These are phyloP conservation scores for Monopterus albus DNA, from an alignment of 2,113 vertebrate species.

Conservation along the genomic window DNA sequence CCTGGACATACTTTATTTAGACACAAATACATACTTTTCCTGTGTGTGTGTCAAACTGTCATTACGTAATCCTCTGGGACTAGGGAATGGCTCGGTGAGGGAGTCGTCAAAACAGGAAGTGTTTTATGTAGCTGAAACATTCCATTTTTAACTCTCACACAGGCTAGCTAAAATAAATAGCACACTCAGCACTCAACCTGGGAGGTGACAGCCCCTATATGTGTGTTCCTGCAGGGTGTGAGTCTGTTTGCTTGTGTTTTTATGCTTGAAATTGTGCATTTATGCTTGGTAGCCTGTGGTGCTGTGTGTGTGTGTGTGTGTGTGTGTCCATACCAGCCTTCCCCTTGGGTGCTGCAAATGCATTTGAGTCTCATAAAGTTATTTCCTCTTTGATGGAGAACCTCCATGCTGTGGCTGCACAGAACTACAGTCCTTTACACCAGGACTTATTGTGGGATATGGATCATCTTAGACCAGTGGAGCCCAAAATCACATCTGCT, in stretches of 20 bases:
- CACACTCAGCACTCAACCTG: constrained; percentile 40
- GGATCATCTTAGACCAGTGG: not conserved
- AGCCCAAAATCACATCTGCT: constrained; percentile 1
- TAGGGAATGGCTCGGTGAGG: constrained; percentile 49
- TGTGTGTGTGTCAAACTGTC: constrained; percentile 45
- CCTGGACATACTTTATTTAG: constrained; percentile 12
- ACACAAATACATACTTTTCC: constrained; percentile 30
- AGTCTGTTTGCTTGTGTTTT: constrained; percentile 19
- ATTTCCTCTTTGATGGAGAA: constrained; percentile 68
- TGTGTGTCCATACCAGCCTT: constrained; percentile 28
- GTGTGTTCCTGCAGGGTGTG: constrained; percentile 18
- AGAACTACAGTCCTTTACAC: constrained; percentile 26
- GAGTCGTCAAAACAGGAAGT: constrained; percentile 80
- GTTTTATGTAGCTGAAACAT: constrained; percentile 80
- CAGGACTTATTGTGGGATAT: constrained; percentile 10
- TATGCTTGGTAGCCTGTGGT: constrained; percentile 8
- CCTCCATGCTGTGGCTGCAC: constrained; percentile 40
- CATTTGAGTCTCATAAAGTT: constrained; percentile 54
- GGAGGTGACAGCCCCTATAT: constrained; percentile 26
- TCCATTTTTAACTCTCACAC: constrained; percentile 81
- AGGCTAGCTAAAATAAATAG: constrained; percentile 72
- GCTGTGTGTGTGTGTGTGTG: constrained; percentile 23
- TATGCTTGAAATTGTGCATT: not conserved
- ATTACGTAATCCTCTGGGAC: constrained; percentile 59
- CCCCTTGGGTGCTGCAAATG: constrained; percentile 30